These are phyloP conservation scores for Nomada goodeniana DNA, from an alignment of 2,888 invertebrate genomes.

Conservation along the genomic window DNA sequence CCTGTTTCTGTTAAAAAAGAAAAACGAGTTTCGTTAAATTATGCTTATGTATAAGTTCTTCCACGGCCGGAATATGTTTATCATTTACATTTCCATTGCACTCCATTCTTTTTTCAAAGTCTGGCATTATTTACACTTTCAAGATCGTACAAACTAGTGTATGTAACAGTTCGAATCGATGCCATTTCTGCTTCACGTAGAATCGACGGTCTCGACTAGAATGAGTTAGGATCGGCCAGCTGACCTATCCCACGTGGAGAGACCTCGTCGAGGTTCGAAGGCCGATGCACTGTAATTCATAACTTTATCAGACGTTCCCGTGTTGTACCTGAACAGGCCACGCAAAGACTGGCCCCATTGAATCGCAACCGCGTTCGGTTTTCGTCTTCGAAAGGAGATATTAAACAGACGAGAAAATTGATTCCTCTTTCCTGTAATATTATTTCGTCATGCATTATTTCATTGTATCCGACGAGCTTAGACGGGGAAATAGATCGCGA, in stretches of 20 bases:
- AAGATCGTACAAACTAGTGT: too few relatives aligned
- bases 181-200: constrained; percentile 42
- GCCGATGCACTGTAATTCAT: constrained; percentile 58
- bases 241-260: constrained; percentile 55
- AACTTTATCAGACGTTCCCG: constrained; percentile 48
- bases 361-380: constrained; percentile 5
- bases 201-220: constrained; percentile 43
- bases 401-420: constrained; percentile 29
- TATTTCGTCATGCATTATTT: not conserved
- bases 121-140: too few relatives aligned
- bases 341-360: constrained; percentile 13
- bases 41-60: too few relatives aligned
- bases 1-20: too few relatives aligned
- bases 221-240: constrained; percentile 54
- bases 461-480: not conserved
- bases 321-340: constrained; percentile 10
- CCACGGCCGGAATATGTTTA: too few relatives aligned
- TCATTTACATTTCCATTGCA: too few relatives aligned
- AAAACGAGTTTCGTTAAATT: too few relatives aligned
- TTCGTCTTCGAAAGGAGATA: constrained; percentile 13
- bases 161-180: constrained; percentile 22
- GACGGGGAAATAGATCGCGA: not conserved
- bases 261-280: constrained; percentile 58
- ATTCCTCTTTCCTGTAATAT: not conserved
- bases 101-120: too few relatives aligned